phyloP scores from a whole-genome alignment of 2,888 invertebrate species.

The Drosophila longiperda region DNA sequence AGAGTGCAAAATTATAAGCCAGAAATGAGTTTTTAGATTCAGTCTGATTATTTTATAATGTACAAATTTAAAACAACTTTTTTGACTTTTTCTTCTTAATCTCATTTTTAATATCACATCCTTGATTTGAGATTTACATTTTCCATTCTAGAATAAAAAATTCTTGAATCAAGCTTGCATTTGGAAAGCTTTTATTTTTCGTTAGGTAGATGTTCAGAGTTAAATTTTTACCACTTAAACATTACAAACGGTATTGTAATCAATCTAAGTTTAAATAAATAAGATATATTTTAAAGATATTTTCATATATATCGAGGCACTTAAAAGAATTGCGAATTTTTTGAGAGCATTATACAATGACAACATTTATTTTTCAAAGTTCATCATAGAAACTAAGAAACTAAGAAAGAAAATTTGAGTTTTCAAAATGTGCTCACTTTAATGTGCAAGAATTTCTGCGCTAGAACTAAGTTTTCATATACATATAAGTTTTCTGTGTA shows the following conservation, averaged over 20 bases:
- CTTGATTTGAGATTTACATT: neutral
- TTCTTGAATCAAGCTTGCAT: neutral
- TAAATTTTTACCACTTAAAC: neutral
- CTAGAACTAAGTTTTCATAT: conserved; percentile 13
- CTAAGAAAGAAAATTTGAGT: conserved; percentile 8
- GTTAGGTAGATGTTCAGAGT: conserved; percentile 4
- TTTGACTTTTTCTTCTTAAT: neutral
- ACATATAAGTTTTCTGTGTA: conserved; percentile 24
- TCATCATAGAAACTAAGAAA: neutral
- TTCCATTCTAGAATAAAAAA: neutral
- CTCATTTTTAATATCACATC: neutral
- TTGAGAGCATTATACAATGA: neutral
- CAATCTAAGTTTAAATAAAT: neutral
- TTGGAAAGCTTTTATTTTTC: neutral
- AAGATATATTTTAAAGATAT: neutral
- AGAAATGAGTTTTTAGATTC: neutral
- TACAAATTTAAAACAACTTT: neutral
- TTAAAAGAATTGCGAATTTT: neutral
- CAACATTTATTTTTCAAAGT: neutral
- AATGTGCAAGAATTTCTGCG: conserved; percentile 22
- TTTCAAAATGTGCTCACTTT: conserved; percentile 19
- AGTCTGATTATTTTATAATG: neutral
- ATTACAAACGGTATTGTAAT: neutral
- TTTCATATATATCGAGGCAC: neutral
- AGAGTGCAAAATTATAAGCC: neutral